Evolutionary conservation across 2,888 invertebrate species (phyloP), one percentile per base, ranked within the genome.

Genomic region (Neria commutata): DNA sequence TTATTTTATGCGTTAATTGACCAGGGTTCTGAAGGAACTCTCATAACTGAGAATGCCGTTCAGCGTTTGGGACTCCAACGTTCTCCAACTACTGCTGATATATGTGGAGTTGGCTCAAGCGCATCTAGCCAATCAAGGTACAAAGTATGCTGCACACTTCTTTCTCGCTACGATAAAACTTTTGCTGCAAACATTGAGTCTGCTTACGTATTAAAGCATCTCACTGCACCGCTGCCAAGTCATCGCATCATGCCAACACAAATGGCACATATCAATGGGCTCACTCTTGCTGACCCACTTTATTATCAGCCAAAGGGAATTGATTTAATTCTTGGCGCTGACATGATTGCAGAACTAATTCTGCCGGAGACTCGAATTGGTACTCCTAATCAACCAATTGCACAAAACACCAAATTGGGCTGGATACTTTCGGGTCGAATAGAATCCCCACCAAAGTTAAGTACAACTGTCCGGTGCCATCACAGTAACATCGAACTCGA

Each of bases 11-110:
- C 58, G 11, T 42, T 58, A 1, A 45, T 58, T 8, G 59, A 59
- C 29, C 51, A 54, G 26, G 54, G 59, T 11, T 59, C 55, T 2
- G 54, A 51, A 46, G 54, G 46, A 3, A 54, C 51, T n/a, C 23
- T 51, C 19, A 51, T 59, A 14, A 55, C 59, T 11, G 55, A 59
- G 33, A 11, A 45, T 10, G 59, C 26, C 2, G 25, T 55, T 23
- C 59, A 59, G 37, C 8, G 19, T 5, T 16, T 59, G 11, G 55
- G 51, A 4, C 46, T 51, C 10, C 14, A 49, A 34, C 49, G 53
- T 11, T 47, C n/a, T 10, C n/a, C 21, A 25, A 25, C 25, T n/a
- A 50, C 50, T 2, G 54, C 54, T 2, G 33, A 58, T n/a, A 58
- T 58, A 33, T 54, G 21, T 4, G 58, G 51, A 25, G 58, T 58